Base-by-base conservation (phyloP, 1,140 invertebrate species). In the Hermatobates lingyangjiaoensis region DNA sequence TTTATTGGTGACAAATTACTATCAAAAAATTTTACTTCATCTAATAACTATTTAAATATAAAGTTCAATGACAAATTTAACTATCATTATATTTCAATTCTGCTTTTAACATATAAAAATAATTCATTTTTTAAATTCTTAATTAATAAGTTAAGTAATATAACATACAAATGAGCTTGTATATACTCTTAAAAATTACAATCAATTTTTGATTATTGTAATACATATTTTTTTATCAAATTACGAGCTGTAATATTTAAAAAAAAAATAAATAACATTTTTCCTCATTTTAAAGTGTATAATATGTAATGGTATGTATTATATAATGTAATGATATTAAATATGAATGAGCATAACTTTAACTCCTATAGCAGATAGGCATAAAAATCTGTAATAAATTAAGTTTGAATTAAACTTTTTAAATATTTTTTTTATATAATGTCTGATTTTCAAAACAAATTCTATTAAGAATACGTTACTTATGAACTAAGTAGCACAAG, bases 1-100 rank as follows among this genome's bases (percentile, higher is more conserved):
- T 12, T 20, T 15, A 50, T 39, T 24, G 21, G 34, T 47, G 50
- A 48, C 57, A 39, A 46, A 46, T n/a, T 48, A 10, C 26, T 28
- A 12, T 1, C 4, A 48, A 28, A 5, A 30, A 20, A 48, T 26
- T n/a, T 48, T 27, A n/a, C 18, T 27, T 15, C 20, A n/a, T 34
- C 7, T 34, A 34, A 10, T 10, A 34, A 10, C n/a, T 34, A 34
- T 10, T 7, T 34, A 34, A n/a, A 7, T 34, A 10, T 34, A 34
- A 34, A 34, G n/a, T 34, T 34, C 7, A 10, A n/a, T 34, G 30
- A 34, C 7, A 34, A 34, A 34, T 34, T 10, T 34, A 34, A n/a
- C 30, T 10, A 34, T 10, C 30, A 10, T 34, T 34, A 10, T 34
- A n/a, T 34, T 34, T 10, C n/a, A n/a, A 10, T 10, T 10, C 7